Evolutionary conservation across 2,113 vertebrate genomes (phyloP), one percentile per base, ranked within the genome.

Genomic region (Aythya baeri): DNA sequence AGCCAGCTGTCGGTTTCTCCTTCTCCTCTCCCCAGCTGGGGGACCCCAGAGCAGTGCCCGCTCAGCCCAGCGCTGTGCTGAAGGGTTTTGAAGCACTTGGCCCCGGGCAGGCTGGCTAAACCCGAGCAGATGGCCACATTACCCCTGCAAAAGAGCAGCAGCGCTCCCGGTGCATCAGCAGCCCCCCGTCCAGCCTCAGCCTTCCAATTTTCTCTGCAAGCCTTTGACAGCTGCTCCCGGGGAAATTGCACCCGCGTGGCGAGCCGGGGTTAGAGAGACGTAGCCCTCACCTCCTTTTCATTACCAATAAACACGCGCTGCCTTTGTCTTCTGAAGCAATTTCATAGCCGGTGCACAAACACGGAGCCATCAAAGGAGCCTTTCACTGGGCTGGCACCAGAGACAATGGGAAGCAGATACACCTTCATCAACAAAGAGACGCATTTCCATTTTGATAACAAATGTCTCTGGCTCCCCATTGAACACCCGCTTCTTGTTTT

Each of bases 321-420:
- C 91, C 92, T 97, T 97, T 97, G 96, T 97, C 97, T 96, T 87
- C 63, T 26, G 17, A 91, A 90, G 97, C 95, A 96, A 97, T 97
- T 97, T 97, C 97, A 97, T 96, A 96, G 95, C 95, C 7, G 8
- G 29, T 97, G 97, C 95, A 93, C 97, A 96, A 96, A 96, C 94
- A 95, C 27, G 49, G 80, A 76, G 80, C 91, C 95, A 94, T 96
- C 95, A 97, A 96, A 97, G 82, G 82, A 80, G 74, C 94, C 83
- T 95, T 97, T 96, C 91, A 91, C 38, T 4, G 86, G 80, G 83
- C 90, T 94, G 92, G 93, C 50, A 93, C 31, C 6, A 67, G 93
- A 96, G 97, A 97, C 97, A 97, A 97, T 94, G 95, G 84, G 55
- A 86, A 83, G 94, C 88, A 96, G 95, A 91, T 86, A 96, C 87